phyloP scores from a whole-genome alignment of 2,797 vertebrate species.

The Buphagus erythrorhynchus region DNA sequence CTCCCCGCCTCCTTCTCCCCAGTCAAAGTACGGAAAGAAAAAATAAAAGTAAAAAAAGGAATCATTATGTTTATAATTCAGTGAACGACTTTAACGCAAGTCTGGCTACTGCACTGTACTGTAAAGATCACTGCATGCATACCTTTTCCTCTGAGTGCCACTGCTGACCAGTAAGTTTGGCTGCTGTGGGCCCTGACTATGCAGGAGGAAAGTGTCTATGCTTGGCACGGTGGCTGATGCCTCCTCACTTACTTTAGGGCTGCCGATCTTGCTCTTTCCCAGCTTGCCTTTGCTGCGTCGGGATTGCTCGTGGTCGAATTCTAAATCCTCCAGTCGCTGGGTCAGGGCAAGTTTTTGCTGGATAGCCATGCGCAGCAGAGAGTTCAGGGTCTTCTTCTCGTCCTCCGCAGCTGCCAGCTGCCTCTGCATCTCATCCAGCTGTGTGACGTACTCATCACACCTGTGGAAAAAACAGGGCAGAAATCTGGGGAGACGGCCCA shows the following conservation, averaged over 20 bases:
- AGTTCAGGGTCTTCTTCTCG: conserved; percentile 99
- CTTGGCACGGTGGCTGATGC: conserved; percentile 80
- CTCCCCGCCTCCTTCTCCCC: conserved; percentile 51
- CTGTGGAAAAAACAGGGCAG: conserved; percentile 70
- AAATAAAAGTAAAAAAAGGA: neutral
- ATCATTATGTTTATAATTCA: conserved; percentile 52
- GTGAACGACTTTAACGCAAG: conserved; percentile 64
- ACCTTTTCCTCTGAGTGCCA: conserved; percentile 90
- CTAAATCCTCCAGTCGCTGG: conserved; percentile 96
- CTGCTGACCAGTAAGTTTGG: conserved; percentile 82
- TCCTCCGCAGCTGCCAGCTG: conserved; percentile 97
- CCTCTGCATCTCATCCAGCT: conserved; percentile 98
- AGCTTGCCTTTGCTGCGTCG: conserved; percentile 91
- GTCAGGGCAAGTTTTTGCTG: conserved; percentile 98
- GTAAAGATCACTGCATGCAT: conserved; percentile 79
- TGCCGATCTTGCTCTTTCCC: conserved; percentile 92
- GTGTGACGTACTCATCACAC: conserved; percentile 96
- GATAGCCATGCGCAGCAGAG: conserved; percentile 96
- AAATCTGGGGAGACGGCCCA: neutral
- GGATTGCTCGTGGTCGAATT: conserved; percentile 96
- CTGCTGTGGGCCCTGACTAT: conserved; percentile 86
- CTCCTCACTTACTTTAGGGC: conserved; percentile 96
- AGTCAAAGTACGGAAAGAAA: neutral
- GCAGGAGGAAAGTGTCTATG: conserved; percentile 83
- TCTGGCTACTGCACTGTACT: conserved; percentile 76